Base-by-base conservation (phyloP, 2,113 vertebrate species). In the Neopipo cinnamomea region DNA sequence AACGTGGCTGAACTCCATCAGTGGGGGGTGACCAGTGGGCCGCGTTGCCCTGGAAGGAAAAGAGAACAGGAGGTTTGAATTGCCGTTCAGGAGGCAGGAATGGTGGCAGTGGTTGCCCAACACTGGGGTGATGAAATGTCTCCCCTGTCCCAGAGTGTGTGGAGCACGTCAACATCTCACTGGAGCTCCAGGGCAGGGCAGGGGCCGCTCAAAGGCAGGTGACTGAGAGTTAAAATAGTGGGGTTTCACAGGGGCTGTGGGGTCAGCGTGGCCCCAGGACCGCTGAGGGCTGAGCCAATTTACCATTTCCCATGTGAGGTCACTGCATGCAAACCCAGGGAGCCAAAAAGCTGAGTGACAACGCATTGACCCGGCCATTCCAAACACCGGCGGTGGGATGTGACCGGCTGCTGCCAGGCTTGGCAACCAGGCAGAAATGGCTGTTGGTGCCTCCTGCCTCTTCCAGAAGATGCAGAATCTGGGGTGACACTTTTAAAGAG, bases 1-100 rank as follows among this genome's bases (percentile, higher is more conserved):
- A 25, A 4, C 14, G 20, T 4, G 23, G 74, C 11, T 50, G 72
- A 22, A 61, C 49, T 35, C 58, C 83, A 42, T 49, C 85, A 62
- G 0, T 0, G 4, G 12, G 11, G 50, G 4, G 14, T 17, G 46
- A 9, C n/a, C 14, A 3, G 9, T 1, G 14, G 53, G 67, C 23
- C 14, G 0, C 11, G 35, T 55, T 77, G 59, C 39, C 28, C 77
- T 18, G n/a, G 0, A 8, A 31, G 42, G n/a, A 21, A 19, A 58
- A 28, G n/a, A 21, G 15, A 80, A 7, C 2, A 17, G 27, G 2
- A 46, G 33, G 5, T 33, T 46, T 35, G 21, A 27, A 1, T 27
- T 41, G 37, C 28, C 53, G n/a, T 3, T 37, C 46, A 30, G 70
- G 76, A 21, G 59, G 65, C 7, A 39, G 53, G 58, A 63, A 4